Percentiles rank a stretch among this genome's conserved stretches.
Conservation (phyloP, 2,113 vertebrate species). For the Girardinichthys multiradiatus region DNA sequence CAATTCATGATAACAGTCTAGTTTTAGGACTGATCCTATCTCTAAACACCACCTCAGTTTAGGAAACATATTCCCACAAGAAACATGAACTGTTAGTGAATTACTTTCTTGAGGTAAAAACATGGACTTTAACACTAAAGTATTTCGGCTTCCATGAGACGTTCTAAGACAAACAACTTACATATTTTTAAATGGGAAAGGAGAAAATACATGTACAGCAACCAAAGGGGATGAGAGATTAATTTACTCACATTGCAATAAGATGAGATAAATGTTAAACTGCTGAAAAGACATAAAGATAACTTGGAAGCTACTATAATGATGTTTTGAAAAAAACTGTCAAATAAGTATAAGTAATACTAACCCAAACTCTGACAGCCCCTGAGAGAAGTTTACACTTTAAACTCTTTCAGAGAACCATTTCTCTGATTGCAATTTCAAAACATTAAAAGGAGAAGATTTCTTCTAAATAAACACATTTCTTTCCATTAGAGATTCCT, state of each 20-base stretch:
- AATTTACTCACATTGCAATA: not conserved
- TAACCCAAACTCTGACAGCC: too few relatives aligned
- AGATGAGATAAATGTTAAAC: not conserved
- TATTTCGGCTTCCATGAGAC: too few relatives aligned
- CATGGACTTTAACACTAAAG: too few relatives aligned
- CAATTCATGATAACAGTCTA: too few relatives aligned
- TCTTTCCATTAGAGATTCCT: too few relatives aligned
- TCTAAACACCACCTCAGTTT: not conserved
- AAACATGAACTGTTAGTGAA: not conserved
- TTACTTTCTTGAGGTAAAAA: not conserved
- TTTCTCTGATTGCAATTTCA: not conserved
- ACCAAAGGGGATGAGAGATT: too few relatives aligned
- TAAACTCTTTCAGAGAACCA: not conserved
- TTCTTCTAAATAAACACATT: too few relatives aligned
- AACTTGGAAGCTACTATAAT: not conserved
- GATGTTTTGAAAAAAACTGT: not conserved
- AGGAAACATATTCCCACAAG: not conserved
- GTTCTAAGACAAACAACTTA: too few relatives aligned
- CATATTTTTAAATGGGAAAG: too few relatives aligned
- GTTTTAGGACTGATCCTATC: constrained; percentile 17
- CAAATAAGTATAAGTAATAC: not conserved
- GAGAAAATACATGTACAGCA: too few relatives aligned
- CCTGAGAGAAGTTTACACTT: not conserved
- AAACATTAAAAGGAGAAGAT: too few relatives aligned
- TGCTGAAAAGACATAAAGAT: not conserved